These are phyloP conservation scores for Entelurus aequoreus DNA, from an alignment of 2,113 vertebrate species.

Conservation along the genomic window DNA sequence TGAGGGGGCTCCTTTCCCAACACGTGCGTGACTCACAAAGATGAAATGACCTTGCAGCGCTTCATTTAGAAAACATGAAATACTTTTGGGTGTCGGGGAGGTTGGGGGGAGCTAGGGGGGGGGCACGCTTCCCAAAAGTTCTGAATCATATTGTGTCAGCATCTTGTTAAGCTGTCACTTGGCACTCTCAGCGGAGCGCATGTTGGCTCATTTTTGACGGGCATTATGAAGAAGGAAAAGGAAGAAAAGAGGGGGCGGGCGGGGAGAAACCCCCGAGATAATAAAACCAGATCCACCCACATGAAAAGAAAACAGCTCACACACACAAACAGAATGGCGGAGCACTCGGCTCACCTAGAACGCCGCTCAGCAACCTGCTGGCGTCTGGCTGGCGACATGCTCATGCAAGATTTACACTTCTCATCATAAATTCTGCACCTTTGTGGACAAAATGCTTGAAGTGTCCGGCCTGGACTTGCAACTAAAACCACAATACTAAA, in stretches of 20 bases:
- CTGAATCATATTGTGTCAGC: conserved; percentile 23
- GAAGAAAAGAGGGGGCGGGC: conserved; percentile 38
- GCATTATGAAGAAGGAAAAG: conserved; percentile 60
- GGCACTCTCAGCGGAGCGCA: conserved; percentile 33
- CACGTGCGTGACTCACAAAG: background rate
- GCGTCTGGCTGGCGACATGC: conserved; percentile 50
- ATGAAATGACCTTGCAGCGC: background rate
- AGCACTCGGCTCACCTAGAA: conserved; percentile 42
- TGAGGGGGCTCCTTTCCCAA: background rate
- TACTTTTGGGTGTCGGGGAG: background rate
- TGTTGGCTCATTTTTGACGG: conserved; percentile 51
- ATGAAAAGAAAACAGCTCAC: conserved; percentile 60
- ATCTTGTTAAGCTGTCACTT: conserved; percentile 29
- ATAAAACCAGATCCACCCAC: conserved; percentile 64
- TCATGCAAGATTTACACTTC: conserved; percentile 67
- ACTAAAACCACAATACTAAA: background rate
- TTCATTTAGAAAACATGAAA: conserved; percentile 10
- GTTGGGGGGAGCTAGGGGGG: background rate
- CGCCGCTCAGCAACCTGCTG: conserved; percentile 27
- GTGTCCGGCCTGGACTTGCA: conserved; percentile 25
- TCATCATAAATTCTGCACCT: conserved; percentile 66
- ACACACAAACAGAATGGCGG: conserved; percentile 36
- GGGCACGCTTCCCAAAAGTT: background rate
- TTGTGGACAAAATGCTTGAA: conserved; percentile 61
- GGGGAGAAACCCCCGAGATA: background rate